phyloP scores from a whole-genome alignment of 2,797 vertebrate species.

The Ambastaia sidthimunki region DNA sequence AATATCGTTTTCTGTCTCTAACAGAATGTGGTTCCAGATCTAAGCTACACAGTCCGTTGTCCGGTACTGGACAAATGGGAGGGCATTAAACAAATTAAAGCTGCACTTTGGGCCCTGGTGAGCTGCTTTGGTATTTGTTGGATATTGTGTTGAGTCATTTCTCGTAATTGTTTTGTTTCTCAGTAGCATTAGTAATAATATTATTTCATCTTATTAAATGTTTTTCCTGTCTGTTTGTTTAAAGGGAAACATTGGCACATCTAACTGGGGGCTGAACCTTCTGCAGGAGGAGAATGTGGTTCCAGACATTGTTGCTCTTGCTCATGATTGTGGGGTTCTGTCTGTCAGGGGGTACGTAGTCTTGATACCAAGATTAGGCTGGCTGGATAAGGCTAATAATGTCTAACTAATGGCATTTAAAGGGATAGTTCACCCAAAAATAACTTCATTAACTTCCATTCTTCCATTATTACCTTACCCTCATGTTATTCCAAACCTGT shows the following conservation, averaged over 20 bases:
- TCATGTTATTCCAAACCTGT: too few relatives aligned
- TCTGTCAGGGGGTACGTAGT: slow-evolving; percentile 91
- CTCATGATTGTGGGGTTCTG: slow-evolving; percentile 94
- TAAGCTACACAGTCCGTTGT: slow-evolving; percentile 93
- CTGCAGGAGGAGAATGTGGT: slow-evolving; percentile 98
- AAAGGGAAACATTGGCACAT: slow-evolving; percentile 97
- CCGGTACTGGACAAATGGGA: slow-evolving; percentile 98
- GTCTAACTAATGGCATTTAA: not conserved
- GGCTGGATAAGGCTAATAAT: not conserved
- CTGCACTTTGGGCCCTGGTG: slow-evolving; percentile 97
- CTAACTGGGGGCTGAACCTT: slow-evolving; percentile 98
- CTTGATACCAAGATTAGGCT: not conserved
- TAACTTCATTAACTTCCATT: too few relatives aligned
- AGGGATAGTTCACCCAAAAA: too few relatives aligned
- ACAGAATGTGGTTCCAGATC: slow-evolving; percentile 93
- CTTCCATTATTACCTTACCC: too few relatives aligned
- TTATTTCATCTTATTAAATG: not conserved
- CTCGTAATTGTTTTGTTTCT: not conserved
- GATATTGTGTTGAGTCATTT: not conserved
- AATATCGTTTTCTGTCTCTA: slow-evolving; percentile 23
- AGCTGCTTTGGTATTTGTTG: slow-evolving; percentile 58
- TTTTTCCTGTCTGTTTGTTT: slow-evolving; percentile 30
- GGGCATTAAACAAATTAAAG: slow-evolving; percentile 96
- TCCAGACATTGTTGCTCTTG: slow-evolving; percentile 91
- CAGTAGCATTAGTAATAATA: not conserved